These are phyloP conservation scores for Crenuchus spilurus DNA, from an alignment of 2,797 vertebrate genomes.

Conservation along the genomic window DNA sequence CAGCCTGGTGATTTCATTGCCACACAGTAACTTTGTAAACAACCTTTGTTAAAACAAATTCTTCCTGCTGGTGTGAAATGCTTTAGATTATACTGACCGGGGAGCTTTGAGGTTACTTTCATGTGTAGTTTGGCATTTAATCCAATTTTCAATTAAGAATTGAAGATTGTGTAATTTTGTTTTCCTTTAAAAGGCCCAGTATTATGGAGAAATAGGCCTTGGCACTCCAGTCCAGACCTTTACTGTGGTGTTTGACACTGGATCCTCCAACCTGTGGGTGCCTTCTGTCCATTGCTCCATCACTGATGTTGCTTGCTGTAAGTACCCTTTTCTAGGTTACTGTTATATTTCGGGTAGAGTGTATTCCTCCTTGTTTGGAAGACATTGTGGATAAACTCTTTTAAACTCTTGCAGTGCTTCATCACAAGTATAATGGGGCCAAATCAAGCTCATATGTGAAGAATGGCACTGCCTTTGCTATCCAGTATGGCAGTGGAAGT, in stretches of 20 bases:
- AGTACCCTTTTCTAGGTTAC: constrained; percentile 66
- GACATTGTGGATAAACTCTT: neutral
- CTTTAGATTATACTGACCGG: neutral
- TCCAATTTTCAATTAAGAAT: too few relatives aligned
- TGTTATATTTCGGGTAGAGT: neutral
- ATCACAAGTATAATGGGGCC: constrained; percentile 87
- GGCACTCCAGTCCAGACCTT: constrained; percentile 87
- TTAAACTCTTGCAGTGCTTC: constrained; percentile 77
- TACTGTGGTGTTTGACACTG: constrained; percentile 96
- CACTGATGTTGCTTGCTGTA: constrained; percentile 88
- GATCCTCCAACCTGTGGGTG: constrained; percentile 97
- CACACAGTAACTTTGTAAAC: neutral
- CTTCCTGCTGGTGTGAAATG: neutral
- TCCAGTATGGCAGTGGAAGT: constrained; percentile 92
- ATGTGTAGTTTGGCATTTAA: neutral
- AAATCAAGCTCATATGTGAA: constrained; percentile 90
- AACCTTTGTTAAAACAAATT: neutral
- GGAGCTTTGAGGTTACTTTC: neutral
- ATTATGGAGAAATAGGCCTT: constrained; percentile 86
- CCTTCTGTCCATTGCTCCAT: constrained; percentile 87
- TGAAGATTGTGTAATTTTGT: neutral
- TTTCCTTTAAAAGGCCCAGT: constrained; percentile 80
- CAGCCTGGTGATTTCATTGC: constrained; percentile 3
- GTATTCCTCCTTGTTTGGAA: neutral
- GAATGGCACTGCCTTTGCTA: constrained; percentile 89